Evolutionary conservation across 2,797 vertebrate genomes (phyloP).

Genomic region (Podargus strigoides): DNA sequence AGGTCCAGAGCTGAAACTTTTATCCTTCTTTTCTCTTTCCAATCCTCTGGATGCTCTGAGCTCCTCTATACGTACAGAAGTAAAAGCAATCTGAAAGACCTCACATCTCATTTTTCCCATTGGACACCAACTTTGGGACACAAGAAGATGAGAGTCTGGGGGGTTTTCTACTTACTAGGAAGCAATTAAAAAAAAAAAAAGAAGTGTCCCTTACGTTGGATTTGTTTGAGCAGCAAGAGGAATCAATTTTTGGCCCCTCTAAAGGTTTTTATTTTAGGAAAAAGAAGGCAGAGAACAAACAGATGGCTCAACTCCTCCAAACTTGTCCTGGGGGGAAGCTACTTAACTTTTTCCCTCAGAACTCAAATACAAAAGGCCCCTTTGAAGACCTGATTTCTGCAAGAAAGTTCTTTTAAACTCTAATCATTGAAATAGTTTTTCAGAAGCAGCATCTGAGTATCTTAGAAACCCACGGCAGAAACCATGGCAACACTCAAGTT

Average conservation of each 20-base stretch:
- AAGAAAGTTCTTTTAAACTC: neutral
- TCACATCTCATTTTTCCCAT: neutral
- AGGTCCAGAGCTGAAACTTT: neutral
- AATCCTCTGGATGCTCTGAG: neutral
- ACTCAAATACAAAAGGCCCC: neutral
- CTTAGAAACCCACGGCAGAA: neutral
- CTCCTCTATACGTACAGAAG: neutral
- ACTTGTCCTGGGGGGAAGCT: neutral
- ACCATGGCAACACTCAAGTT: neutral
- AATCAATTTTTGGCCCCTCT: neutral
- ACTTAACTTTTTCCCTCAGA: neutral
- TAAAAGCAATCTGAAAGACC: neutral
- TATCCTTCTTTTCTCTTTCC: neutral
- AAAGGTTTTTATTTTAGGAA: neutral
- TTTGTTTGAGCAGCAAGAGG: neutral
- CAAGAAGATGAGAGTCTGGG: neutral
- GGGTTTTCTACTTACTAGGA: neutral
- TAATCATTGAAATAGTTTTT: neutral
- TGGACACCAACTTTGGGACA: neutral
- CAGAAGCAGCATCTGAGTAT: neutral
- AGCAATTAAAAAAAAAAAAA: neutral
- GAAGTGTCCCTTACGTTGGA: neutral
- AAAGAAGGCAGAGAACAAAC: neutral
- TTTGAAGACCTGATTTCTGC: neutral
- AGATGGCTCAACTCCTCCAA: neutral